phyloP scores from a whole-genome alignment of 1,140 invertebrate genomes.

The Psix sp. region DNA sequence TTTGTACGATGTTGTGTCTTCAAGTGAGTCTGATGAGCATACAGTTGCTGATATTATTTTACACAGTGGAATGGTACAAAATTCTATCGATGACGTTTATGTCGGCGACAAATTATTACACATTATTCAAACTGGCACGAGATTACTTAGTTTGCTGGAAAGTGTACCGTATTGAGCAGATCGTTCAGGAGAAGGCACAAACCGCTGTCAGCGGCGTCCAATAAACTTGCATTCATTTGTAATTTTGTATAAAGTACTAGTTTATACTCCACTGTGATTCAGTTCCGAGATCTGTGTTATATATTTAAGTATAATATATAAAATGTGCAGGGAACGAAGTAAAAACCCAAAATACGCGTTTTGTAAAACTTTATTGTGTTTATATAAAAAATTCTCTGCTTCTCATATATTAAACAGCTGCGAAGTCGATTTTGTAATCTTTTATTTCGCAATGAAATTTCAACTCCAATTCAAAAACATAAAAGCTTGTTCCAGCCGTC shows the following conservation, averaged over 20 bases:
- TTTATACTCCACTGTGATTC: not conserved
- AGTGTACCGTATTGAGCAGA: conserved; percentile 86
- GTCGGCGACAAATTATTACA: conserved; percentile 93
- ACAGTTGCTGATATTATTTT: conserved; percentile 87
- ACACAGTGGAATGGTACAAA: conserved; percentile 93
- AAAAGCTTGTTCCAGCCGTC: too few relatives aligned
- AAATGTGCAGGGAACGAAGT: too few relatives aligned
- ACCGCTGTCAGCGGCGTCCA: conserved; percentile 25
- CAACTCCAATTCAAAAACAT: too few relatives aligned
- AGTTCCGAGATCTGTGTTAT: conserved; percentile 3
- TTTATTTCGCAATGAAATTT: too few relatives aligned
- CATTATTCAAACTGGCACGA: conserved; percentile 91
- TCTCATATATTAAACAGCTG: too few relatives aligned
- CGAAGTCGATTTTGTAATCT: too few relatives aligned
- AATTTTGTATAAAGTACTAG: not conserved
- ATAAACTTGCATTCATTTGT: conserved; percentile 8
- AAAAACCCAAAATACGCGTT: too few relatives aligned
- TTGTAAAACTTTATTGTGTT: too few relatives aligned
- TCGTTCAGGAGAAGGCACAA: conserved; percentile 79
- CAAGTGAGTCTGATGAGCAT: conserved; percentile 85
- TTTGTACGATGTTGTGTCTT: conserved; percentile 85
- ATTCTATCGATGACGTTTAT: conserved; percentile 90
- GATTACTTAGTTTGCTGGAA: conserved; percentile 91
- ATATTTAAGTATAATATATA: not conserved
- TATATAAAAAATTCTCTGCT: too few relatives aligned